Base-by-base conservation (phyloP, 35 echinoderm and acorn worm species). In the Lytechinus pictus region DNA sequence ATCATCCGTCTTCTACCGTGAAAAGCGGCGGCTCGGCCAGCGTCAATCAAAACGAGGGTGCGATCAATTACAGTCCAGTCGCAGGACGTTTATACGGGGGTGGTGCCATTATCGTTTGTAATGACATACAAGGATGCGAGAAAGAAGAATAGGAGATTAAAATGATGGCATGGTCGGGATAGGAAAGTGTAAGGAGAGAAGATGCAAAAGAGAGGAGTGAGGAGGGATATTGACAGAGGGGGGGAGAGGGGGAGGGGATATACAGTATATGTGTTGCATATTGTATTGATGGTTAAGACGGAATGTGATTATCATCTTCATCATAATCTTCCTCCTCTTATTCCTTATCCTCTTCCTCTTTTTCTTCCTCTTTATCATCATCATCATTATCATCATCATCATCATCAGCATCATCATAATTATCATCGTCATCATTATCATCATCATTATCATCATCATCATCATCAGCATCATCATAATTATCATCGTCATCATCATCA, bases 101-200 rank as follows among this genome's bases (percentile, higher is more conserved):
- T 14, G 33, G 29, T 90, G 52, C 88, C 88, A 90, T 90, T 54
- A 90, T 90, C 88, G 88, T 90, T 54, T 90, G 28, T 52, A 90
- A 90, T 54, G 52, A 90, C 52, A 54, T 90, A 90, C 88, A 4
- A 24, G 21, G 21, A 79, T 8, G 66, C 21, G 6, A 6, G 19
- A 79, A 71, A 79, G 66, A 79, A 79, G 7, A 24, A 79, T 79
- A 79, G n/a, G 21, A 24, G 66, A 79, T 79, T 79, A n/a, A 44
- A n/a, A 79, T 79, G 66, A 79, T 79, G 6, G 19, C 16, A 24
- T 24, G 66, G 8, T 79, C 4, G 66, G 4, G 66, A 16, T 24
- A 79, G 66, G 19, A 24, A 4, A 79, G 66, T n/a, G 66, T 79
- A 79, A 79, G 66, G 66, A 79, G 66, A 79, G 19, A 8, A 16